These are phyloP conservation scores for Gibbula magus DNA, from an alignment of 2,888 invertebrate genomes.

Conservation along the genomic window DNA sequence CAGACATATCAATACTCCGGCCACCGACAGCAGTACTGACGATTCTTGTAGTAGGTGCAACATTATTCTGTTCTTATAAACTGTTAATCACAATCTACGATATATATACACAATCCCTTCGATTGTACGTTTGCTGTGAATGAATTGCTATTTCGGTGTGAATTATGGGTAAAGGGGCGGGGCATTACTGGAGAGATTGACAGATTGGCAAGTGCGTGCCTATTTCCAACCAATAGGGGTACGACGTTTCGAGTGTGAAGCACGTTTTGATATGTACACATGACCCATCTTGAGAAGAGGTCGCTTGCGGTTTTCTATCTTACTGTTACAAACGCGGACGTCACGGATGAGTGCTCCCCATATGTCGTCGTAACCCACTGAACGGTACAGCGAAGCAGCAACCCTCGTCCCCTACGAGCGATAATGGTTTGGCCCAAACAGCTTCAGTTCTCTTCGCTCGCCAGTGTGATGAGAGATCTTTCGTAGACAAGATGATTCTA, in stretches of 20 bases:
- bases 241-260: neutral
- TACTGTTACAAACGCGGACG: neutral
- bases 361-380: neutral
- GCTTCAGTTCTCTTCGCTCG: neutral
- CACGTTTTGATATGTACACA: neutral
- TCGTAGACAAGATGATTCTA: conserved; percentile 1
- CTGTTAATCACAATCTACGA: neutral
- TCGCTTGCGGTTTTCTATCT: neutral
- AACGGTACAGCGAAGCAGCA: neutral
- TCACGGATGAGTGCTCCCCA: neutral
- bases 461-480: conserved; percentile 2
- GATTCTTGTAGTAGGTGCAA: neutral
- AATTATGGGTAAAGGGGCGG: conserved; percentile 51
- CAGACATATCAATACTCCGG: neutral
- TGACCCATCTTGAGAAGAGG: neutral
- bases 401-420: neutral
- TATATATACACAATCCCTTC: no score
- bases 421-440: conserved; percentile 1
- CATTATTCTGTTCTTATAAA: neutral
- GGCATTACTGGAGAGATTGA: conserved; percentile 27
- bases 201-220: conserved; percentile 21
- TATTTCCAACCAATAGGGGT: conserved; percentile 2
- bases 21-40: neutral
- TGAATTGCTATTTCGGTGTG: conserved; percentile 22
- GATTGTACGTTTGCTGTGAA: neutral